phyloP scores from a whole-genome alignment of 92 coral and sea anemone genomes.

The Plumapathes pennacea region DNA sequence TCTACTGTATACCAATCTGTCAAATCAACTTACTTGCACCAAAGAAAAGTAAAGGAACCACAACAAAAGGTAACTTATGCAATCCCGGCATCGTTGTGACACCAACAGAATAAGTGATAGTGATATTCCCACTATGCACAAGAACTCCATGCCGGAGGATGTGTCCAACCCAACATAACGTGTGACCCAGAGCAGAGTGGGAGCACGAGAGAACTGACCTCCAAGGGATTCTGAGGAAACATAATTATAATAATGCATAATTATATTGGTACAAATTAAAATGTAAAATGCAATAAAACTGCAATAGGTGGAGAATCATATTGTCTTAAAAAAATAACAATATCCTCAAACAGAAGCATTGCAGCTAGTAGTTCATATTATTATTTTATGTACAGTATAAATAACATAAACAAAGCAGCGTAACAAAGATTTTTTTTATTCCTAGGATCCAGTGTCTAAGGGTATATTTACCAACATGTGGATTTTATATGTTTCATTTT shows the following conservation, averaged over 20 bases:
- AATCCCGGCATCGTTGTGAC: slow-evolving; percentile 80
- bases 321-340: background rate
- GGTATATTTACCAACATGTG: no score
- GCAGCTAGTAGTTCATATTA: no score
- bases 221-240: slow-evolving; percentile 24
- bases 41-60: slow-evolving; percentile 88
- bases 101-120: slow-evolving; percentile 73
- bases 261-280: background rate
- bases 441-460: no score
- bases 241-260: background rate
- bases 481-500: no score
- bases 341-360: background rate
- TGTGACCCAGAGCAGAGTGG: slow-evolving; percentile 85
- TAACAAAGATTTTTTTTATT: no score
- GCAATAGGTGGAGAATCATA: background rate
- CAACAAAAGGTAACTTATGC: slow-evolving; percentile 54
- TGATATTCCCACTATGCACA: slow-evolving; percentile 68
- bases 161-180: slow-evolving; percentile 84
- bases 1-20: no score
- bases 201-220: slow-evolving; percentile 44
- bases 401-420: no score
- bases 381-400: no score
- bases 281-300: background rate
- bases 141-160: slow-evolving; percentile 87
- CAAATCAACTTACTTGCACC: slow-evolving; percentile 51